phyloP scores from a whole-genome alignment of 1,140 invertebrate species.

The Homarus americanus region DNA sequence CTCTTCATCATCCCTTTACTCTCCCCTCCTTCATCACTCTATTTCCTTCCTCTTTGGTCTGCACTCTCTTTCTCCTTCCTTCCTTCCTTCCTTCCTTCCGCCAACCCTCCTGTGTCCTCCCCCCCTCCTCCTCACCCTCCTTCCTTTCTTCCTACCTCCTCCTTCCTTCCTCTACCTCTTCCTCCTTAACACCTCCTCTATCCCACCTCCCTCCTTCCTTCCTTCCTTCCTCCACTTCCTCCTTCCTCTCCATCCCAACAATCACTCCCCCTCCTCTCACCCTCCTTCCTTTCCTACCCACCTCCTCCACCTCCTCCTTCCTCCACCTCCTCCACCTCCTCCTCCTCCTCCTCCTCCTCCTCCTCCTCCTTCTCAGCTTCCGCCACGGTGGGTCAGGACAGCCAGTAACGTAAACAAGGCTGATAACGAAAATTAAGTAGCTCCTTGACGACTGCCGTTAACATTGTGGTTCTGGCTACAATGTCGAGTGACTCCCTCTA shows the following conservation, averaged over 20 bases:
- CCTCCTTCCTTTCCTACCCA: constrained; percentile 43
- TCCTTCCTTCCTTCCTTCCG: no score
- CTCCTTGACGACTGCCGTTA: not conserved
- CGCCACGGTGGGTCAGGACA: no score
- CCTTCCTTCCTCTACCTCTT: no score
- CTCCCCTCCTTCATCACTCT: no score
- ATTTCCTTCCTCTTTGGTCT: no score
- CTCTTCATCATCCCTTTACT: no score
- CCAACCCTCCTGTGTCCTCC: no score
- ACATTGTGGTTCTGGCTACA: not conserved
- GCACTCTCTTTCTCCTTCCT: no score
- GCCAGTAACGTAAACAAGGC: not conserved
- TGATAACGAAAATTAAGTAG: not conserved
- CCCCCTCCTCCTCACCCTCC: no score
- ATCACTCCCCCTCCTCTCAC: constrained; percentile 38
- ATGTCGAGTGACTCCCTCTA: not conserved
- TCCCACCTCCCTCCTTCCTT: no score
- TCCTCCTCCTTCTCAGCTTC: not conserved
- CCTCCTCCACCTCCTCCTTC: constrained; percentile 23
- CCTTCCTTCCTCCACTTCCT: not conserved
- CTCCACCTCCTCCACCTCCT: not conserved
- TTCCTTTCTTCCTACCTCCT: no score
- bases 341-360: not conserved
- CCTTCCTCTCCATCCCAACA: constrained; percentile 13
- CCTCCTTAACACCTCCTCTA: no score